A percentile compares a stretch with the other conserved stretches of the same genome.
phyloP scores from a whole-genome alignment of 2,113 vertebrate species.

The Mobula hypostoma region DNA sequence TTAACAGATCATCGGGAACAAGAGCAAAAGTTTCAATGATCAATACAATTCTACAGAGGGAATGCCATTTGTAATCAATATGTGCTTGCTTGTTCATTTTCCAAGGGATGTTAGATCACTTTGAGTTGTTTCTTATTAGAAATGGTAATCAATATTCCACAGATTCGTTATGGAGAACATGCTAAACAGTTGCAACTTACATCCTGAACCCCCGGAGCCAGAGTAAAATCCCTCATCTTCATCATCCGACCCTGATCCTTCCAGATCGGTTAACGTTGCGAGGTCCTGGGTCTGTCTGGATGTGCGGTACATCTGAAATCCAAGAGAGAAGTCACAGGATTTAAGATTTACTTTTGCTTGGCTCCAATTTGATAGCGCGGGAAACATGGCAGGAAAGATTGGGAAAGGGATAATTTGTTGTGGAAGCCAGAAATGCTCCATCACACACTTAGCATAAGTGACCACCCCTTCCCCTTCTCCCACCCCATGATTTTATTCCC shows the following conservation, averaged over 20 bases:
- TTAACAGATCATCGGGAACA: too few relatives aligned
- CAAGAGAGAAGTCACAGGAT: not conserved
- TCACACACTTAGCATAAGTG: too few relatives aligned
- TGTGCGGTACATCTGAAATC: not conserved
- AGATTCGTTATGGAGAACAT: not conserved
- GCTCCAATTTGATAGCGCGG: not conserved
- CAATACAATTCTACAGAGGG: too few relatives aligned
- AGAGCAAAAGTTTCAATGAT: too few relatives aligned
- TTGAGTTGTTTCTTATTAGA: not conserved
- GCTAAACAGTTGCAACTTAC: not conserved
- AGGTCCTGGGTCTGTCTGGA: constrained; percentile 22
- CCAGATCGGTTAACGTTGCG: not conserved
- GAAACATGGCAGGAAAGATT: not conserved
- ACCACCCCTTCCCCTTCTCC: too few relatives aligned
- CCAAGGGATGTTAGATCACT: not conserved
- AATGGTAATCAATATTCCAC: not conserved
- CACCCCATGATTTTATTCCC: too few relatives aligned
- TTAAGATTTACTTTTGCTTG: not conserved
- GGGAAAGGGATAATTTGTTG: too few relatives aligned
- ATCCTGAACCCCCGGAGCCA: constrained; percentile 22
- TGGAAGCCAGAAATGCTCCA: too few relatives aligned
- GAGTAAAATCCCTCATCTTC: constrained; percentile 26
- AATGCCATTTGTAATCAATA: not conserved
- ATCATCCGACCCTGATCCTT: constrained; percentile 14
- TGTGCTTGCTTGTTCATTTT: not conserved